Conservation (phyloP, 2,113 vertebrate genomes). For the Solenodon paradoxus region DNA sequence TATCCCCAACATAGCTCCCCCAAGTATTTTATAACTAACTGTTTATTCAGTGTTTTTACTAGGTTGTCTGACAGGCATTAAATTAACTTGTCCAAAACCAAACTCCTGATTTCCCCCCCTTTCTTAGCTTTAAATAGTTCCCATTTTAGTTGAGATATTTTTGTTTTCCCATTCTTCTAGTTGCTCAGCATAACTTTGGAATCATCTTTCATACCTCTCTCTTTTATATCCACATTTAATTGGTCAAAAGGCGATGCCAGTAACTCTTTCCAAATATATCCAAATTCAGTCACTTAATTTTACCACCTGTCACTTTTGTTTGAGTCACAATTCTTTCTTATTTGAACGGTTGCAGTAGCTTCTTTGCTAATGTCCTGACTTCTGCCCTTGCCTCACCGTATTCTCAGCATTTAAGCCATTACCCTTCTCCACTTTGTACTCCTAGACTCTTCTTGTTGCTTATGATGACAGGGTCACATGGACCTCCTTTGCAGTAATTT, state of each 20-base stretch:
- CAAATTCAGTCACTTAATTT: neutral
- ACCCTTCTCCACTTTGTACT: neutral
- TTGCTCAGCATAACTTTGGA: neutral
- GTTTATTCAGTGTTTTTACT: neutral
- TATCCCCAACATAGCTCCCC: neutral
- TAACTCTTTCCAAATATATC: neutral
- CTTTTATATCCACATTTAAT: neutral
- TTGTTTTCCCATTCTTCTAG: neutral
- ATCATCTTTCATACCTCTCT: neutral
- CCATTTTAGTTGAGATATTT: neutral
- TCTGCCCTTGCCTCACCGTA: neutral
- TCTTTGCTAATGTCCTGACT: neutral
- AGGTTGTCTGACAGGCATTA: neutral
- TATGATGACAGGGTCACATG: neutral
- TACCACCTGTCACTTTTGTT: neutral
- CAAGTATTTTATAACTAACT: neutral
- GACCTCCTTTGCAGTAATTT: neutral
- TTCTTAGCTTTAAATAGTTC: neutral
- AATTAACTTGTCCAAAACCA: constrained; percentile 2
- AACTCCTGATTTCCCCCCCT: neutral
- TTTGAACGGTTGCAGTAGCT: neutral
- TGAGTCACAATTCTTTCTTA: neutral
- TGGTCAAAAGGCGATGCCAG: neutral
- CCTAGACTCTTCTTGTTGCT: neutral
- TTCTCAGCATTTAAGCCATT: neutral